phyloP scores from a whole-genome alignment of 2,888 invertebrate species.

The Polyommatus icarus region DNA sequence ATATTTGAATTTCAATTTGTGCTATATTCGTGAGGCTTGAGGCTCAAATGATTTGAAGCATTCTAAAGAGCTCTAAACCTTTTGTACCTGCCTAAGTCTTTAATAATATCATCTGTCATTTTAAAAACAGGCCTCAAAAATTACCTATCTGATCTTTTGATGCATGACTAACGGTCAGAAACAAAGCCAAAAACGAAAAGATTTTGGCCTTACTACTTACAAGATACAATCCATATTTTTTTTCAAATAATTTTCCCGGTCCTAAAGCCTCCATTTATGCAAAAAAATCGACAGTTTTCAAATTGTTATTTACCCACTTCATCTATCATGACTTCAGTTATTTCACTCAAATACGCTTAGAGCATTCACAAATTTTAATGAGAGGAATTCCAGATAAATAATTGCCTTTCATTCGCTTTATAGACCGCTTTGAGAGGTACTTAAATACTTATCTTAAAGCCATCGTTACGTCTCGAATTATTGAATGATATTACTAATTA shows the following conservation, averaged over 20 bases:
- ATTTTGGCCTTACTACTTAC: no score
- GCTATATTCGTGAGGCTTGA: background rate
- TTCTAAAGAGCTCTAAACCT: background rate
- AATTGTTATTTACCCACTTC: no score
- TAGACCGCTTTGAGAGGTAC: constrained; percentile 12
- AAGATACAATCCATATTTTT: no score
- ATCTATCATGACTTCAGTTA: background rate
- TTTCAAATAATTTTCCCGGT: no score
- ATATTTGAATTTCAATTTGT: background rate
- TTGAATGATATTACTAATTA: constrained; percentile 24
- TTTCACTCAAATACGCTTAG: constrained; percentile 2
- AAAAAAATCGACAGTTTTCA: no score
- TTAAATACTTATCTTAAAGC: constrained; percentile 20
- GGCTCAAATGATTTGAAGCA: background rate
- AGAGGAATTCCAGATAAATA: constrained; percentile 23
- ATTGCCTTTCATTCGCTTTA: constrained; percentile 24
- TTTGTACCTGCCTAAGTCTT: no score
- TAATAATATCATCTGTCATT: no score
- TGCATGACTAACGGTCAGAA: no score
- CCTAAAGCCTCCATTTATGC: no score
- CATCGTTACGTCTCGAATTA: constrained; percentile 15
- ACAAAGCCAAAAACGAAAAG: no score
- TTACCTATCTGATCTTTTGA: no score
- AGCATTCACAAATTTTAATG: constrained; percentile 28
- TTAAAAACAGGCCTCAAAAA: no score